Evolutionary conservation across 2,888 invertebrate species (phyloP).

Genomic region (Sceliomorpha sp.): DNA sequence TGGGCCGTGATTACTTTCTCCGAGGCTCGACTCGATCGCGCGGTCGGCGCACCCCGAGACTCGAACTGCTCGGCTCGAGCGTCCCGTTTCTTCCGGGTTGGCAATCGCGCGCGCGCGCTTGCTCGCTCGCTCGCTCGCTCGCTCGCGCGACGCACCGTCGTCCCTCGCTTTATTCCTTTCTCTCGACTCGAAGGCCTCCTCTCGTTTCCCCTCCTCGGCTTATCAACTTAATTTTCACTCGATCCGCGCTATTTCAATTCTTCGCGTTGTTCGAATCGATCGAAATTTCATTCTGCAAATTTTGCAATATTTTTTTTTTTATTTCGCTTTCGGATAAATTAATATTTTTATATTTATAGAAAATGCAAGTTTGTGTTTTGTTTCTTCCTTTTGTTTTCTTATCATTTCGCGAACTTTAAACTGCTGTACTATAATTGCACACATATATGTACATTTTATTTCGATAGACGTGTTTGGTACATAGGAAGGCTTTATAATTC

Average conservation of each 20-base stretch:
- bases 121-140: too few species aligned
- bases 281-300: slow-evolving; percentile 21
- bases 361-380: too few species aligned
- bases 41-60: slow-evolving; percentile 66
- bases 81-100: slow-evolving; percentile 68
- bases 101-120: slow-evolving; percentile 48
- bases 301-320: background rate
- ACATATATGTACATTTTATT: too few species aligned
- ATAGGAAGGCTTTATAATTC: too few species aligned
- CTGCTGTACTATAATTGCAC: too few species aligned
- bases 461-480: too few species aligned
- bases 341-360: too few species aligned
- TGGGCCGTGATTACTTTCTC: slow-evolving; percentile 75
- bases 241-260: slow-evolving; percentile 34
- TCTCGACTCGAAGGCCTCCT: slow-evolving; percentile 52
- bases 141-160: slow-evolving; percentile 47
- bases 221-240: slow-evolving; percentile 51
- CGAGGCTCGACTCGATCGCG: slow-evolving; percentile 61
- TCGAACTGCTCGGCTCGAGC: slow-evolving; percentile 63
- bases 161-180: slow-evolving; percentile 54
- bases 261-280: slow-evolving; percentile 33
- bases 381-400: too few species aligned
- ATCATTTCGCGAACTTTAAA: too few species aligned
- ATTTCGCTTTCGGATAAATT: background rate
- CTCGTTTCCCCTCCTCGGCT: slow-evolving; percentile 37